Conservation (phyloP, 92 coral and sea anemone species). For the Actinernus sp. region DNA sequence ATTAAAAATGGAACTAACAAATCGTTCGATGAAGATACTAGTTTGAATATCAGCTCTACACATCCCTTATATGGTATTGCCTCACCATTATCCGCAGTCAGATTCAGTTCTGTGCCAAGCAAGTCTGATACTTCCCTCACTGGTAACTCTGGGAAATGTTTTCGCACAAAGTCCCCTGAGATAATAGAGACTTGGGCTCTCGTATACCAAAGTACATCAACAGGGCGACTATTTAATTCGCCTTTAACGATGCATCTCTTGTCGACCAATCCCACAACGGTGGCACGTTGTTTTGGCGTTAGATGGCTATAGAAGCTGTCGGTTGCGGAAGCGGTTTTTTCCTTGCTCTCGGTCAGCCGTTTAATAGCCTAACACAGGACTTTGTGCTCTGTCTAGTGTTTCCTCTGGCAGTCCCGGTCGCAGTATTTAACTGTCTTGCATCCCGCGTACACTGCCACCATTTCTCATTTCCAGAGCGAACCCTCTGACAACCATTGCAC, state of each 20-base stretch:
- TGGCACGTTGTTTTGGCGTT: too few species aligned
- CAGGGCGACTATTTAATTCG: conserved; percentile 26
- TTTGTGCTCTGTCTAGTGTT: too few species aligned
- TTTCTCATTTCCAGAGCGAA: not conserved
- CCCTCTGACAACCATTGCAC: too few species aligned
- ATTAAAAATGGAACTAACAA: too few species aligned
- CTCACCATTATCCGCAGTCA: conserved; percentile 35
- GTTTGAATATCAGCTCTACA: conserved; percentile 19
- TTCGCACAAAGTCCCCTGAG: conserved; percentile 24
- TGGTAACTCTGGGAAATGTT: conserved; percentile 34
- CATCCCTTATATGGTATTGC: conserved; percentile 38
- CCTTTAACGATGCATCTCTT: too few species aligned
- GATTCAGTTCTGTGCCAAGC: conserved; percentile 39
- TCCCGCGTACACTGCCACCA: conserved; percentile 25
- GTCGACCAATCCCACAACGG: too few species aligned
- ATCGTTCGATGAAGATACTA: conserved; percentile 15
- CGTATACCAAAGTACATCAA: conserved; percentile 58
- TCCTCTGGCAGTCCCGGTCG: conserved; percentile 21
- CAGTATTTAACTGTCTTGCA: conserved; percentile 35
- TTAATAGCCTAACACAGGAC: too few species aligned
- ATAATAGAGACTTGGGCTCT: conserved; percentile 67
- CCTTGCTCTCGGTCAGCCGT: too few species aligned
- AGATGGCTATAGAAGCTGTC: too few species aligned
- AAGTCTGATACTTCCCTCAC: too few species aligned
- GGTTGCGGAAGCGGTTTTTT: too few species aligned